A percentile compares a stretch with the other conserved stretches of the same genome.
Evolutionary conservation across 2,888 invertebrate genomes (phyloP).

Genomic region (Galerucella calmariensis): DNA sequence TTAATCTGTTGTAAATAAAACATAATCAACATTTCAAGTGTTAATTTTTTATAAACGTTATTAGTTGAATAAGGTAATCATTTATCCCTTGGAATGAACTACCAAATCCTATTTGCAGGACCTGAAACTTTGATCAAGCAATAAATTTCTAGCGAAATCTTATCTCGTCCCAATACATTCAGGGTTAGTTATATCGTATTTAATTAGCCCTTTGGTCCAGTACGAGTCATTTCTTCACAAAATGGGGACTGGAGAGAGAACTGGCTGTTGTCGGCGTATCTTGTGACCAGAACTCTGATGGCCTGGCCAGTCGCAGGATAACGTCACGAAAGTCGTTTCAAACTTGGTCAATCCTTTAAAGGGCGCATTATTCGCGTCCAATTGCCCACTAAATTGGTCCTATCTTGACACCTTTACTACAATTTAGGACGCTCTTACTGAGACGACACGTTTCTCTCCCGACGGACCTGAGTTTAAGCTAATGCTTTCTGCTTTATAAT

Average conservation of each 20-base stretch:
- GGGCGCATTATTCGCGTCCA: slow-evolving; percentile 65
- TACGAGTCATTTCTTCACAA: slow-evolving; percentile 45
- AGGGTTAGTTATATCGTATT: slow-evolving; percentile 53
- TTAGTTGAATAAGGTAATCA: not conserved
- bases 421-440: slow-evolving; percentile 58
- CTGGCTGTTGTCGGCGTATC: slow-evolving; percentile 32
- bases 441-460: slow-evolving; percentile 47
- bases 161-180: slow-evolving; percentile 40
- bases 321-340: slow-evolving; percentile 61
- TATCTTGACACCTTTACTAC: slow-evolving; percentile 66
- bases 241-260: slow-evolving; percentile 31
- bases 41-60: not conserved
- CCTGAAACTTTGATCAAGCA: slow-evolving; percentile 39
- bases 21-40: no score
- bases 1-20: no score
- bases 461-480: slow-evolving; percentile 49
- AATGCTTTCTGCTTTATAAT: slow-evolving; percentile 48
- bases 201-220: slow-evolving; percentile 52
- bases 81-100: slow-evolving; percentile 10
- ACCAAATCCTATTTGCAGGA: slow-evolving; percentile 12
- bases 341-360: slow-evolving; percentile 65
- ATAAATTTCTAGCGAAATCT: slow-evolving; percentile 43
- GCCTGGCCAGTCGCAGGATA: slow-evolving; percentile 58
- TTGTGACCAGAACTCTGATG: slow-evolving; percentile 39
- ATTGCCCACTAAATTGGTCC: slow-evolving; percentile 65